These are phyloP conservation scores for Halictus quadricinctus DNA, from an alignment of 2,888 invertebrate species.

Conservation along the genomic window DNA sequence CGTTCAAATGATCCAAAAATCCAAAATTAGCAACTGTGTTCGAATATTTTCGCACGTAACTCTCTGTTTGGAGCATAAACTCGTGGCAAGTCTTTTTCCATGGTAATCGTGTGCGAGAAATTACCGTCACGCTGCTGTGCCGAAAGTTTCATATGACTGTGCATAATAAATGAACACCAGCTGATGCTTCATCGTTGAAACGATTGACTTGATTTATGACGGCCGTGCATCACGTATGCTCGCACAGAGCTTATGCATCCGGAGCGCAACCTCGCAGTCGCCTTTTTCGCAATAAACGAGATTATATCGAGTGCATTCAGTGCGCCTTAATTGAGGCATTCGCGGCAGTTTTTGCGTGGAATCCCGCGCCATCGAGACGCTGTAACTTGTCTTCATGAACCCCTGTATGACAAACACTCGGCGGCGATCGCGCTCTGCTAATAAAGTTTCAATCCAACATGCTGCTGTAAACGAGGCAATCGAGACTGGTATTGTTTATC, in stretches of 20 bases:
- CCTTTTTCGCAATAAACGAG: slow-evolving; percentile 43
- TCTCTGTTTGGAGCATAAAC: background rate
- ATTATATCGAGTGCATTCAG: slow-evolving; percentile 60
- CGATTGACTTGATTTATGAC: slow-evolving; percentile 51
- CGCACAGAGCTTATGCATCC: background rate
- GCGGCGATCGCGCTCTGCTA: slow-evolving; percentile 23
- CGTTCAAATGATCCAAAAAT: too few relatives aligned
- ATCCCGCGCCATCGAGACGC: slow-evolving; percentile 30
- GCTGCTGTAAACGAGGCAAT: background rate
- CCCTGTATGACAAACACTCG: slow-evolving; percentile 7
- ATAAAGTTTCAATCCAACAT: slow-evolving; percentile 38
- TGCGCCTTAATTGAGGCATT: slow-evolving; percentile 56
- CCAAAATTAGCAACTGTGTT: background rate
- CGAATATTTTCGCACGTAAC: background rate
- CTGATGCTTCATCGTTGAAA: slow-evolving; percentile 49
- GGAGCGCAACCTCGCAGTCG: slow-evolving; percentile 24
- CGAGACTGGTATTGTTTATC: background rate
- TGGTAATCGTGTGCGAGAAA: slow-evolving; percentile 5
- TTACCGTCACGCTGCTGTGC: slow-evolving; percentile 46
- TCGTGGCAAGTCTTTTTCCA: slow-evolving; percentile 15
- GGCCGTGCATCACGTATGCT: slow-evolving; percentile 29
- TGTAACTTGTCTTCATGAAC: slow-evolving; percentile 27
- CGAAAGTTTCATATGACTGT: slow-evolving; percentile 59
- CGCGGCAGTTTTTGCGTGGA: slow-evolving; percentile 30
- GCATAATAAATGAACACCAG: slow-evolving; percentile 55